These are phyloP conservation scores for Harpegnathos saltator DNA, from an alignment of 1,140 invertebrate genomes.

Conservation along the genomic window DNA sequence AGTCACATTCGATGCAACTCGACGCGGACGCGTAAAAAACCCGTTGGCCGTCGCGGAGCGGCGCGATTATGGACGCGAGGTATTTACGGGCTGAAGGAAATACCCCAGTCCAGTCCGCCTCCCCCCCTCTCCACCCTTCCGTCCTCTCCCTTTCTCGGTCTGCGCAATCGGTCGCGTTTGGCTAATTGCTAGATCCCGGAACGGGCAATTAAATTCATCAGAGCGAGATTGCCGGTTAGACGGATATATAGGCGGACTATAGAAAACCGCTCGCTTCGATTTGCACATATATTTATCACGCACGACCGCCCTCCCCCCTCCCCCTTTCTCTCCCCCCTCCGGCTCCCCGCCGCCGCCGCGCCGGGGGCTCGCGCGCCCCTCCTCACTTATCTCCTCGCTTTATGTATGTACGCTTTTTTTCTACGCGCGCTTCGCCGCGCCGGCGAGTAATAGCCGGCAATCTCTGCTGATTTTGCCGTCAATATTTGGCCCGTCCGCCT, in stretches of 20 bases:
- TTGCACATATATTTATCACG: conserved; percentile 3
- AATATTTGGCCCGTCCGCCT: conserved; percentile 9
- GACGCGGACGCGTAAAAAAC: neutral
- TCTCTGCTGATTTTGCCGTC: neutral
- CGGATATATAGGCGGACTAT: neutral
- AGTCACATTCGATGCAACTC: neutral
- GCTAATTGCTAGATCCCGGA: conserved; percentile 28
- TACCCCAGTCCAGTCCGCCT: no score
- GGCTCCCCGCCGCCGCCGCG: neutral
- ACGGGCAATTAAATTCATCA: conserved; percentile 66
- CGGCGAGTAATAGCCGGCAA: neutral
- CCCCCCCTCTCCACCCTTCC: no score
- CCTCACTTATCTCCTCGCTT: neutral
- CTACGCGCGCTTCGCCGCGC: no score
- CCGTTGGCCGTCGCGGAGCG: neutral
- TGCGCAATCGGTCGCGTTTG: neutral
- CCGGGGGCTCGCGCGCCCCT: neutral
- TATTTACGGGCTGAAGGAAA: conserved; percentile 12
- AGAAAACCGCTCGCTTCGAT: conserved; percentile 29
- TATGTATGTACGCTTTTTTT: neutral
- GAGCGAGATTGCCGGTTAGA: conserved; percentile 38
- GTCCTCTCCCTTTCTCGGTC: no score
- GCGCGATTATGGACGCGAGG: neutral
- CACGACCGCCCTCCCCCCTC: no score
- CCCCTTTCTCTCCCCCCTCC: neutral